Base-by-base conservation (phyloP, 2,888 invertebrate species). In the Sinopyrophorus schimmeli region DNA sequence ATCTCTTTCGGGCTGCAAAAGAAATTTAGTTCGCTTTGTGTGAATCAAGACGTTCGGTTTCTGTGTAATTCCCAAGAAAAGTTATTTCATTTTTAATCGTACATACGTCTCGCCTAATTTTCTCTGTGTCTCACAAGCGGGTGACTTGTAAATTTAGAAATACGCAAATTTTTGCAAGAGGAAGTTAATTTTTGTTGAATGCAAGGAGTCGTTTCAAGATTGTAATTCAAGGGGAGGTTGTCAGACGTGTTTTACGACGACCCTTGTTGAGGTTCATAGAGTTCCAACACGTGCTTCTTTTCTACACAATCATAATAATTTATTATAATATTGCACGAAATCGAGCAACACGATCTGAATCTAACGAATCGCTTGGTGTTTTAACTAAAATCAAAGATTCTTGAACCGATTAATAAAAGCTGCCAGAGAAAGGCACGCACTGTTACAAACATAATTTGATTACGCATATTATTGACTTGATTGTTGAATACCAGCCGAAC, bases 301-400 rank as follows among this genome's bases (percentile, higher is more conserved):
- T 52, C 52, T 40, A 27, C 40, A 24, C 26, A 40, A 27, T 43
- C 32, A 28, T 30, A n/a, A 46, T 53, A 54, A 57, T 57, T 57
- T 57, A 57, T 57, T 55, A 48, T 41, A 47, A 53, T 50, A 53
- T 53, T 50, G 43, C 50, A 55, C 57, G 46, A 35, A 53, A 53
- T 47, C 46, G 30, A 26, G 50, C 53, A 51, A 55, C 47, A 41
- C 30, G 38, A 50, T 34, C 34, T 49, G 34, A 17, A 40, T 17
- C 23, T 24, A 26, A 15, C 20, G 23, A 41, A 26, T 24, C 31
- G n/a, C 16, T 16, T 16, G 12, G 23, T 24, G 41, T 41, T 47
- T 47, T 35, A 35, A 17, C 34, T 34, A 47, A 46, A 39, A 47
- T 39, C 47, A 40, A 41, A 41, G 40, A 47, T 40, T 31, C 20